Base-by-base conservation (phyloP, 2,888 invertebrate genomes). In the Crioceris asparagi region DNA sequence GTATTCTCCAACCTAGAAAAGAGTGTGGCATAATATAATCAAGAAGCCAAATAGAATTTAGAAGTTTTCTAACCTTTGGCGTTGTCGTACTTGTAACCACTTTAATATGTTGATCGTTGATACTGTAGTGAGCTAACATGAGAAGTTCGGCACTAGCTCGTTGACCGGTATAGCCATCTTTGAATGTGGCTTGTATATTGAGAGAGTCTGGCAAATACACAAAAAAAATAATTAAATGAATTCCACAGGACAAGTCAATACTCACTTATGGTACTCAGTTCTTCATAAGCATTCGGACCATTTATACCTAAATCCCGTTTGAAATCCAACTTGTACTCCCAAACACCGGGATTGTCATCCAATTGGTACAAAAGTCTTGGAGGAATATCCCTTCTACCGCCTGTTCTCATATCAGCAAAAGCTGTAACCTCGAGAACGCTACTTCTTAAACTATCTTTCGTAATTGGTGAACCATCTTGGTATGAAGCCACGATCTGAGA, bases 381-480 rank as follows among this genome's bases (percentile, higher is more conserved):
- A 1, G 79, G 77, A 36, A 87, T 64, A 7, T 70, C 74, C 1
- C 76, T 71, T 2, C 80, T 70, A 2, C 81, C 77, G 0, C 83
- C 82, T 44, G 61, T 65, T 32, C 69, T 63, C 59, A 72, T 72
- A 33, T 75, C 74, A 2, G 81, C 70, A 41, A 68, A 72, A 23
- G 81, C 75, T 10, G 67, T 67, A 10, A 91, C 72, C 49, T 77
- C 72, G 68, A 91, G 74, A 1, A 72, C 60, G 30, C 84, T 77
- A 32, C 74, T 71, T 0, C 62, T 57, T 26, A 88, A 65, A 38
- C 78, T 74, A 53, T 79, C 71, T 2, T 61, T 50, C 15, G 80
- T 71, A 15, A 92, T 65, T 0, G 79, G 79, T 0, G 93, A 90
- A 2, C 90, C 87, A 62, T 96, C 94, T 60, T 88, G 87, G 64